These are phyloP conservation scores for Drosophila stalkeri DNA, from an alignment of 2,888 invertebrate species.

Conservation along the genomic window DNA sequence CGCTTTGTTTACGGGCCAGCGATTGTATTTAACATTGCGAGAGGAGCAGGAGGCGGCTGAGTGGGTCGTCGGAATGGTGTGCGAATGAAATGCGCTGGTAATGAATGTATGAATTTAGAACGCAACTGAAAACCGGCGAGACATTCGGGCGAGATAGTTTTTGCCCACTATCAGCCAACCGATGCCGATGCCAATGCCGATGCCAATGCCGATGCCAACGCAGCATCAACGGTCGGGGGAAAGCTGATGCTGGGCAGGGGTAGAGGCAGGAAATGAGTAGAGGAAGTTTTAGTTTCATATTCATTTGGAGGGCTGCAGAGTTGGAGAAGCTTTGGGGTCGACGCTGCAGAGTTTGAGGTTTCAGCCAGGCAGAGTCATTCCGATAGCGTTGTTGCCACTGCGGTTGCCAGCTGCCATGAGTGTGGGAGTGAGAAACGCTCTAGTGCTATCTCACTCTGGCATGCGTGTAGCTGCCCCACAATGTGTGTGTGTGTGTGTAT, in stretches of 20 bases:
- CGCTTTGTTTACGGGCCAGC: constrained; percentile 74
- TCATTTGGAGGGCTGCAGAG: constrained; percentile 38
- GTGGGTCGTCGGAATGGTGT: constrained; percentile 11
- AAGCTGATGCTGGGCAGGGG: too few species aligned
- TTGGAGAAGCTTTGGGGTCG: background rate
- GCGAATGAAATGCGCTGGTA: constrained; percentile 79
- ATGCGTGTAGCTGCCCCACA: constrained; percentile 17
- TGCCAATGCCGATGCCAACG: constrained; percentile 21
- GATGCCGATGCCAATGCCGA: constrained; percentile 1
- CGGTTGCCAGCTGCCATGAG: constrained; percentile 55
- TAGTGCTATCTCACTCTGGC: constrained; percentile 41
- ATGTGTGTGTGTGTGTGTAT: constrained; percentile 28
- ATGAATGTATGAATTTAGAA: constrained; percentile 83
- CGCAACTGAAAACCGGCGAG: constrained; percentile 79
- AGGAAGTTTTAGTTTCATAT: constrained; percentile 83
- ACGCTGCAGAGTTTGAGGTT: constrained; percentile 7
- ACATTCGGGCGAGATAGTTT: constrained; percentile 79
- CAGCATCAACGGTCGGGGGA: background rate
- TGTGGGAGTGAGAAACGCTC: constrained; percentile 32
- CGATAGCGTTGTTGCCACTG: constrained; percentile 75
- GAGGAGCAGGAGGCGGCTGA: background rate
- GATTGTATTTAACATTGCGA: constrained; percentile 78
- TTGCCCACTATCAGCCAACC: constrained; percentile 61
- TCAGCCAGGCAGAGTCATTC: constrained; percentile 51
- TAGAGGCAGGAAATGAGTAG: constrained; percentile 77